Base-by-base conservation (phyloP, 2,797 vertebrate genomes). In the Acridotheres tristis region DNA sequence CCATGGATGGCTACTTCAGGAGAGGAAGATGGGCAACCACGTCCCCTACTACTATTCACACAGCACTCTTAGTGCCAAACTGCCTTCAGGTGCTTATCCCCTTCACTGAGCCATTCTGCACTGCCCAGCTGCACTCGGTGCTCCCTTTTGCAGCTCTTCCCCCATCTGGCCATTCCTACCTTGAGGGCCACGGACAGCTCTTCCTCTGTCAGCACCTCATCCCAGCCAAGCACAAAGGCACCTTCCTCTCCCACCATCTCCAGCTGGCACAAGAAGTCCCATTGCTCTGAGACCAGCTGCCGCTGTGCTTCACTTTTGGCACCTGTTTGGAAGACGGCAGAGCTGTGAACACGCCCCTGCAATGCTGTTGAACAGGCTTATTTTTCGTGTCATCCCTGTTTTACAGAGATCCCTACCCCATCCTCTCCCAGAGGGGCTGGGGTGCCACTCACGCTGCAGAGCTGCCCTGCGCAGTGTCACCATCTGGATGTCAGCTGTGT, bases 401-500 rank as follows among this genome's bases (percentile, higher is more conserved):
- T 7, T 16, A 16, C 2, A 18, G 20, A 77, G 36, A 11, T 29
- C 20, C 50, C 62, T 19, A 5, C 57, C 58, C 47, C 34, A 11
- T 13, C 5, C 42, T 16, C 9, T 13, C 25, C 30, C 51, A 2
- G 3, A 3, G 10, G 5, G 22, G 32, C 48, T 5, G 5, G 5
- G 54, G 30, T 15, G 23, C 16, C 76, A 91, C 96, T 97, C 88
- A 99, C 99, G 98, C 97, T 96, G 98, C 73, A 97, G 85, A 0
- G 98, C 98, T 0, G 98, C 98, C 75, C 96, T 72, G 79, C 98
- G 97, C 43, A 99, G 93, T 2, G 97, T 98, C 96, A 91, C 73
- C 98, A 99, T 97, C 67, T 98, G 98, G 95, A 99, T 98, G 96
- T 99, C 99, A 0, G 98, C 99, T 0, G 99, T 98, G 93, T 99